phyloP scores from a whole-genome alignment of 2,797 vertebrate species.

The Potorous gilbertii region DNA sequence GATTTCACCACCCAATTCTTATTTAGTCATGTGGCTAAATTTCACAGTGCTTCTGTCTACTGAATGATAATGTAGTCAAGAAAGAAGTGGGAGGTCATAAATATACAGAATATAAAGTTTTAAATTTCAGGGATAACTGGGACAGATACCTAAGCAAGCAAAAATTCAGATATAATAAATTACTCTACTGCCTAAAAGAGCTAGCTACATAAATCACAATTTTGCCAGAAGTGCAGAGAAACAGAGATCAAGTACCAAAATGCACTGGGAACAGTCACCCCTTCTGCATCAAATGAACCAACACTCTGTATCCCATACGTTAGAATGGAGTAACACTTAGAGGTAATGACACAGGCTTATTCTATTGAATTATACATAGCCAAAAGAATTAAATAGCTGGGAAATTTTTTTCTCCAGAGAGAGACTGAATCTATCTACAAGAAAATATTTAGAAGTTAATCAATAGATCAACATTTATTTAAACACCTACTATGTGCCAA shows the following conservation, averaged over 20 bases:
- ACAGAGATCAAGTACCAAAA: conserved; percentile 1
- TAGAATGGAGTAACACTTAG: background rate
- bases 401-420: rapidly evolving
- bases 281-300: conserved; percentile 4
- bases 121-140: conserved; percentile 57
- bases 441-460: conserved; percentile 33
- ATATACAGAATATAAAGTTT: conserved; percentile 60
- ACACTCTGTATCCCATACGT: background rate
- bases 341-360: background rate
- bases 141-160: conserved; percentile 58
- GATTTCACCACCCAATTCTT: background rate
- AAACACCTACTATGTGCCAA: background rate
- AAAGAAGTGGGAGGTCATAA: conserved; percentile 61
- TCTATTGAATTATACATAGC: background rate
- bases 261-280: conserved; percentile 26
- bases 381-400: background rate
- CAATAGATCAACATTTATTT: background rate
- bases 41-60: background rate
- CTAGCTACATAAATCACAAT: conserved; percentile 42
- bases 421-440: background rate
- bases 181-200: conserved; percentile 49
- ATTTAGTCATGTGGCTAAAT: background rate
- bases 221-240: conserved; percentile 62
- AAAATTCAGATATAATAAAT: conserved; percentile 64
- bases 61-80: background rate